Evolutionary conservation across 2,888 invertebrate genomes (phyloP), one percentile per base, ranked within the genome.

Genomic region (Leptinotarsa rubiginosa): DNA sequence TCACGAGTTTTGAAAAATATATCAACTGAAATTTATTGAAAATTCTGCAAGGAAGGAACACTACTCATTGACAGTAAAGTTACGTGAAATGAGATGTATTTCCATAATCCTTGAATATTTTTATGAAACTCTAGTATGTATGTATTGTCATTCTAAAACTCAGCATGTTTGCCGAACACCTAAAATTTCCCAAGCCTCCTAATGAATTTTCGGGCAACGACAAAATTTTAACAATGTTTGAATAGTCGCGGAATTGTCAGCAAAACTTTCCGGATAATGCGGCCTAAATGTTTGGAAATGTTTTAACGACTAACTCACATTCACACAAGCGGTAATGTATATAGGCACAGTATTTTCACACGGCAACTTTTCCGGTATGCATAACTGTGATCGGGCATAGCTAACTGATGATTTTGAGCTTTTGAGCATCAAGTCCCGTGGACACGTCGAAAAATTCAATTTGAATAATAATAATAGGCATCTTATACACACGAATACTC

Each of bases 181-280:
- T 18, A 67, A 7, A 52, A 50, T 13, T 67, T 25, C 2, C 22
- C 64, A 20, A 47, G 59, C 52, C 31, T 70, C 52, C 70, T 65
- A 70, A 70, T 70, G 65, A 65, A 71, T 71, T 71, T 65, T 52
- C 70, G 50, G 47, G 47, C 54, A 22, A 52, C 54, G 70, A 65
- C 70, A 54, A 65, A 71, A 71, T 71, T 65, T 71, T 71, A 71
- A 71, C 54, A 71, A 16, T 71, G 54, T 71, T 65, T 47, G 65
- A 71, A 71, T 52, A 71, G 65, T 50, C 65, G 22, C 41, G 52
- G 65, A 65, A 65, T 22, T 10, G 68, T 68, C 68, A 68, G 68
- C 68, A 54, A 68, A 68, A 68, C 52, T 68, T 68, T 41, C 54
- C 20, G 31, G 68, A 47, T 68, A 68, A 68, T 31, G 68, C 68